Evolutionary conservation across 2,797 vertebrate species (phyloP).

Genomic region (Hyperoplus lanceolatus): DNA sequence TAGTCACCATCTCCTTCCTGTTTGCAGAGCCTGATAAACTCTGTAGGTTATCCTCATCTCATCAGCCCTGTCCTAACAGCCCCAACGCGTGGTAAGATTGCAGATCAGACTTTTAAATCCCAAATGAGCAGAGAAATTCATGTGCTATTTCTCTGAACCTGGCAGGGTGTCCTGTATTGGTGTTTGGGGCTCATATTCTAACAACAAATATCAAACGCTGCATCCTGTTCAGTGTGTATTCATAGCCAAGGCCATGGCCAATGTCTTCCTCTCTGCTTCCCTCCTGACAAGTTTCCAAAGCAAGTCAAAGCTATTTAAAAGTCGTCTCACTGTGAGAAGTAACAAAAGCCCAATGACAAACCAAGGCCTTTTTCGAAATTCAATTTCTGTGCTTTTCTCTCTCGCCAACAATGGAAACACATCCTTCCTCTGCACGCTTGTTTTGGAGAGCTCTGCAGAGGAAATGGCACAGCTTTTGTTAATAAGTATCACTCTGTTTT

Average conservation of each 20-base stretch:
- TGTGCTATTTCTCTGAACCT: conserved; percentile 48
- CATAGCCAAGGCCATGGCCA: conserved; percentile 52
- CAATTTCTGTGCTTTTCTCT: conserved; percentile 64
- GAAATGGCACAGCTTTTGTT: conserved; percentile 68
- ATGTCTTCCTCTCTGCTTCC: conserved; percentile 46
- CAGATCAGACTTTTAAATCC: conserved; percentile 2
- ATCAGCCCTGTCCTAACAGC: conserved; percentile 19
- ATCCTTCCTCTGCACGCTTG: conserved; percentile 71
- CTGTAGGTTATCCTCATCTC: conserved; percentile 25
- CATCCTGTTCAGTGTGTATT: conserved; percentile 50
- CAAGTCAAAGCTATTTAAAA: conserved; percentile 72
- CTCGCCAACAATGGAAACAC: conserved; percentile 59
- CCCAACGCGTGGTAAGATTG: background rate
- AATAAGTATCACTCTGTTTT: conserved; percentile 72
- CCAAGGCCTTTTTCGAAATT: conserved; percentile 77
- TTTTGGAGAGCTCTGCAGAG: conserved; percentile 64
- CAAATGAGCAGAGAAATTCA: conserved; percentile 45
- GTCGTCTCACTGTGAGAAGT: conserved; percentile 54
- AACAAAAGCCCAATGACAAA: conserved; percentile 72
- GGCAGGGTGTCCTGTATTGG: conserved; percentile 56
- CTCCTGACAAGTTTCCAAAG: conserved; percentile 54
- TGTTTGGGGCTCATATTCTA: conserved; percentile 42
- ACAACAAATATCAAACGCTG: conserved; percentile 53
- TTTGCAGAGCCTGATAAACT: conserved; percentile 19
- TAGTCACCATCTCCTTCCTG: conserved; percentile 1